Conservation (phyloP, 1,140 invertebrate species). For the Drosophila nasuta region DNA sequence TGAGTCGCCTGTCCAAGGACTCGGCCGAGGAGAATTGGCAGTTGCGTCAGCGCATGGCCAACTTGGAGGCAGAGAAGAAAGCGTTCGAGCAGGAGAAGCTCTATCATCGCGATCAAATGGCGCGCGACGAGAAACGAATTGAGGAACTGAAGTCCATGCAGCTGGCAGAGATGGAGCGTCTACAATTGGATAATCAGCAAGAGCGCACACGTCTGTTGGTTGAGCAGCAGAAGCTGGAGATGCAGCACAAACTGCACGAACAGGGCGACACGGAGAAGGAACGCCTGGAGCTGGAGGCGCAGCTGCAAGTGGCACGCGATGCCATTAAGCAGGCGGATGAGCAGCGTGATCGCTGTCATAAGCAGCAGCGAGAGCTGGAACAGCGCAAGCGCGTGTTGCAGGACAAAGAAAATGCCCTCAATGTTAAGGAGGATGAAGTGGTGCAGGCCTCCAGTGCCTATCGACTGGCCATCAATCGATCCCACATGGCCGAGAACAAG, state of each 20-base stretch:
- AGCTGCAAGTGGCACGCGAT: constrained; percentile 85
- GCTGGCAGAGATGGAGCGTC: constrained; percentile 84
- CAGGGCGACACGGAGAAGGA: constrained; percentile 74
- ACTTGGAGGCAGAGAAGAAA: constrained; percentile 74
- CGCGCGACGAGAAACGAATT: constrained; percentile 76
- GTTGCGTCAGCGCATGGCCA: constrained; percentile 82
- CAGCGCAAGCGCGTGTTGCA: constrained; percentile 79
- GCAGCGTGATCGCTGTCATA: constrained; percentile 84
- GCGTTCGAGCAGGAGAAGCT: constrained; percentile 85
- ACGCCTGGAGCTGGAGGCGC: constrained; percentile 85
- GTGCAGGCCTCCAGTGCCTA: constrained; percentile 62
- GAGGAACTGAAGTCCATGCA: constrained; percentile 84
- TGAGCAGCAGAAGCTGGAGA: constrained; percentile 85
- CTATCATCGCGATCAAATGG: constrained; percentile 76
- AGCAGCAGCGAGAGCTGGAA: constrained; percentile 84
- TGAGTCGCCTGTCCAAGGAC: constrained; percentile 79
- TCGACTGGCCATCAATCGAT: constrained; percentile 68
- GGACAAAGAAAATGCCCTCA: constrained; percentile 83
- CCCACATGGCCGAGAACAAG: constrained; percentile 76
- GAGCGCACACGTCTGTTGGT: constrained; percentile 83
- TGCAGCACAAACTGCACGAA: constrained; percentile 78
- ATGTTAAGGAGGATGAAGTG: constrained; percentile 81
- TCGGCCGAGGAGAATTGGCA: constrained; percentile 85
- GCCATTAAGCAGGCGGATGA: constrained; percentile 85
- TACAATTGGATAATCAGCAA: constrained; percentile 84